phyloP scores from a whole-genome alignment of 37 sponge, comb jelly and placozoan genomes.

The Beroe forskalii region DNA sequence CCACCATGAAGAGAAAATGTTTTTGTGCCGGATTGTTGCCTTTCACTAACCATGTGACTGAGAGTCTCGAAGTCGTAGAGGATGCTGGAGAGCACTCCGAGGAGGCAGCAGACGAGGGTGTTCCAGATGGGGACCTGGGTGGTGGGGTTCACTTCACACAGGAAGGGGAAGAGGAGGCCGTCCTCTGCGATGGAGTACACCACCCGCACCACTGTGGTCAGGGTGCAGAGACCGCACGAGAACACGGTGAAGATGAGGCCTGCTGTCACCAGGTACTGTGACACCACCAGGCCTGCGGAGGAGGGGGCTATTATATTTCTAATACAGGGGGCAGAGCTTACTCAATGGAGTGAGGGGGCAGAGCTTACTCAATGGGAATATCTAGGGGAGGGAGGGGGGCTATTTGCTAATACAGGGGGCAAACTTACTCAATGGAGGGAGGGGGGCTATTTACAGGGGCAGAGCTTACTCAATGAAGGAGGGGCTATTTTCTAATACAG shows the following conservation, averaged over 20 bases:
- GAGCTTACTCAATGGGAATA: too few relatives aligned
- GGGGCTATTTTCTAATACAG: too few relatives aligned
- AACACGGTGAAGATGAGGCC: conserved; percentile 6
- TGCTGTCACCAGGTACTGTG: neutral
- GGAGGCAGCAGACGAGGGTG: neutral
- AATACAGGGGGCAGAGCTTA: too few relatives aligned
- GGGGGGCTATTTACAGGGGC: too few relatives aligned
- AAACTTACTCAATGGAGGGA: too few relatives aligned
- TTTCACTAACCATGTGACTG: neutral
- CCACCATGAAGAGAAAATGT: too few relatives aligned
- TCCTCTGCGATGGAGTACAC: conserved; percentile 1
- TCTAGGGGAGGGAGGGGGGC: too few relatives aligned
- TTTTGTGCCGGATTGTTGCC: too few relatives aligned
- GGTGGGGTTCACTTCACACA: neutral
- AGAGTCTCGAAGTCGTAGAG: conserved; percentile 20
- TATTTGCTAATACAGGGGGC: too few relatives aligned
- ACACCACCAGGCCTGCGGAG: neutral
- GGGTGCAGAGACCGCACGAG: conserved; percentile 4
- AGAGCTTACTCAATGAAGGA: too few relatives aligned
- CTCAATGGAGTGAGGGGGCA: too few relatives aligned
- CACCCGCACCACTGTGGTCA: neutral
- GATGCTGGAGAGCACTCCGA: neutral
- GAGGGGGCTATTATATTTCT: too few relatives aligned
- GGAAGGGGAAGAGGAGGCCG: neutral
- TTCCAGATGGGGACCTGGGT: neutral